A percentile compares a stretch with the other conserved stretches of the same genome.
These are phyloP conservation scores for Taenaris catops DNA, from an alignment of 2,888 invertebrate genomes.

Conservation along the genomic window DNA sequence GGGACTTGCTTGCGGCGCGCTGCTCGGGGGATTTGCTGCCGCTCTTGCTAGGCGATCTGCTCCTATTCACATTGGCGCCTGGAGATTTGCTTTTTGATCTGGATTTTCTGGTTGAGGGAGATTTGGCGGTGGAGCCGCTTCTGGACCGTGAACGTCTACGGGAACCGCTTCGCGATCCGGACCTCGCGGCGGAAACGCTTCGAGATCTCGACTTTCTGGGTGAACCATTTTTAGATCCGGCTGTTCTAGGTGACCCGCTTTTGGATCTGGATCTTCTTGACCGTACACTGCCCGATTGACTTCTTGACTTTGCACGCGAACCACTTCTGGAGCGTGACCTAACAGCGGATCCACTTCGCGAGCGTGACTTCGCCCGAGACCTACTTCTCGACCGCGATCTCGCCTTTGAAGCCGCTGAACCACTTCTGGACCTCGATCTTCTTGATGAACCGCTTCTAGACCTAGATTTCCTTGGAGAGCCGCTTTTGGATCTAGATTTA, in stretches of 20 bases:
- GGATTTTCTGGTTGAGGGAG: constrained; percentile 20
- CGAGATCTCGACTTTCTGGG: constrained; percentile 31
- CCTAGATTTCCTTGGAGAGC: constrained; percentile 32
- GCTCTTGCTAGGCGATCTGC: constrained; percentile 24
- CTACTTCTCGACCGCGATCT: constrained; percentile 32
- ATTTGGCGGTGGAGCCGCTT: constrained; percentile 21
- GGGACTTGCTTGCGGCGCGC: constrained; percentile 27
- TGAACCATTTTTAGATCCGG: constrained; percentile 30
- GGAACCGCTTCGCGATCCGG: constrained; percentile 32
- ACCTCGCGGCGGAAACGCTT: constrained; percentile 32
- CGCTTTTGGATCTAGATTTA: constrained; percentile 31
- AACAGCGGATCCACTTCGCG: constrained; percentile 31
- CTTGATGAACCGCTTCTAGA: constrained; percentile 31
- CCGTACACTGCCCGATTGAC: constrained; percentile 34
- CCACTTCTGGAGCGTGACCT: constrained; percentile 32
- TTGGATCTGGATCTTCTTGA: constrained; percentile 29
- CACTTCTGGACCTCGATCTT: constrained; percentile 22
- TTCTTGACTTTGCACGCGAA: constrained; percentile 27
- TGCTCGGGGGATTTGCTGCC: constrained; percentile 28
- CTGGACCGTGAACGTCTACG: constrained; percentile 22
- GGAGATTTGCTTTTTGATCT: constrained; percentile 25
- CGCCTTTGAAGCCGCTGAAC: constrained; percentile 21
- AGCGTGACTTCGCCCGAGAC: constrained; percentile 28
- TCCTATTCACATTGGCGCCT: constrained; percentile 8
- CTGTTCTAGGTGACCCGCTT: constrained; percentile 27